A percentile compares a stretch with the other conserved stretches of the same genome.
Conservation (phyloP, 2,113 vertebrate genomes). For the Xiphias gladius region DNA sequence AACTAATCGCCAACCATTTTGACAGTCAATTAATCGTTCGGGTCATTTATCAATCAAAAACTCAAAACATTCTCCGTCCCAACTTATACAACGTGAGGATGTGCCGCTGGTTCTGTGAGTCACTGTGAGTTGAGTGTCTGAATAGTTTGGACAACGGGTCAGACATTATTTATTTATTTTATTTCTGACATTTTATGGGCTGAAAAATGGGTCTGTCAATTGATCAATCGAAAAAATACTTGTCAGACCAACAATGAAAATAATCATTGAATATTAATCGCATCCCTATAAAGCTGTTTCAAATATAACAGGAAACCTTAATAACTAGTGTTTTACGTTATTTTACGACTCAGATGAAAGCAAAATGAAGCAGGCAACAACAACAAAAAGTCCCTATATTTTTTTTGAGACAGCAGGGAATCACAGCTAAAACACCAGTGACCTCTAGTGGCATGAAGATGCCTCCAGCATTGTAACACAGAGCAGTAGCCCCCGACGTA, state of each 20-base stretch:
- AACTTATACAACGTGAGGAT: background rate
- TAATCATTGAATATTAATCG: too few relatives aligned
- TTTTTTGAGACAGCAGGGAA: background rate
- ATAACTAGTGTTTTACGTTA: background rate
- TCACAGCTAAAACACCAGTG: slow-evolving; percentile 30
- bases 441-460: slow-evolving; percentile 60
- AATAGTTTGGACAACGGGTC: background rate
- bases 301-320: too few relatives aligned
- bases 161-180: too few relatives aligned
- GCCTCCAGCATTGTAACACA: background rate
- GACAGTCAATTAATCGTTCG: background rate
- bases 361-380: background rate
- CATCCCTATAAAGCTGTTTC: too few relatives aligned
- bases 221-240: background rate
- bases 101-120: too few relatives aligned
- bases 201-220: background rate
- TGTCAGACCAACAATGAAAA: too few relatives aligned
- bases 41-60: background rate
- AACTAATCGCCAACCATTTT: background rate
- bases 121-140: background rate
- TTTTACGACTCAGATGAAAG: background rate
- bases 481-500: background rate
- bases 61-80: background rate
- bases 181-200: background rate
- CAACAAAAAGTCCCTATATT: background rate